These are phyloP conservation scores for Synergus gifuensis DNA, from an alignment of 2,888 invertebrate species.

Conservation along the genomic window DNA sequence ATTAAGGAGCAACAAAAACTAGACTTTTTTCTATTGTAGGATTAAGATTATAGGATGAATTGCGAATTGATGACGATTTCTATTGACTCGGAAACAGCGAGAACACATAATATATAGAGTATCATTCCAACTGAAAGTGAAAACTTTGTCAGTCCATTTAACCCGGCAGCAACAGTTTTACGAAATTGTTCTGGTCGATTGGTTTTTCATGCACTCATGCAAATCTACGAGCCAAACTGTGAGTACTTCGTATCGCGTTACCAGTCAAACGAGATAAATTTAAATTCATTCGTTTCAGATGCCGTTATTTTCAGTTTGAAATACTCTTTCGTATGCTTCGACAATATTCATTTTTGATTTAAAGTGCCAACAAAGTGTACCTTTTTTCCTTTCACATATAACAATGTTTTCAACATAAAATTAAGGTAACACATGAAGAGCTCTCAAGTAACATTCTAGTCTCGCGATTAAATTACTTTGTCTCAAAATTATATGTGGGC, in stretches of 20 bases:
- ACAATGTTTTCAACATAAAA: not conserved
- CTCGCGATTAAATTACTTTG: not conserved
- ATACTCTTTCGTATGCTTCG: not conserved
- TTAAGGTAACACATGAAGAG: not conserved
- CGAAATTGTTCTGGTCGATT: constrained; percentile 23
- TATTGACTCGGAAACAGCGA: not conserved
- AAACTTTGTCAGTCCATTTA: constrained; percentile 5
- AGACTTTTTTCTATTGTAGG: too few species aligned
- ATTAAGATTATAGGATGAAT: not conserved
- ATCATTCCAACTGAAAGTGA: not conserved
- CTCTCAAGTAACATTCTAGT: not conserved
- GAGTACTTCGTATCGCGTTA: not conserved
- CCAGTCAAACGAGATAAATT: not conserved
- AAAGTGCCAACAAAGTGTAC: not conserved
- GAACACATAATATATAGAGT: not conserved
- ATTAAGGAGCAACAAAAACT: too few species aligned
- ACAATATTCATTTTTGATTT: not conserved
- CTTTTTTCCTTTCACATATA: not conserved
- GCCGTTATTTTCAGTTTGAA: not conserved
- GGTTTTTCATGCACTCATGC: constrained; percentile 6
- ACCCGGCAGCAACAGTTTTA: constrained; percentile 2
- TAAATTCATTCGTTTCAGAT: not conserved
- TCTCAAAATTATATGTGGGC: too few species aligned
- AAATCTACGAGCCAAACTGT: not conserved
- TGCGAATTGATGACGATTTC: not conserved